Evolutionary conservation across 2,797 vertebrate species (phyloP).

Genomic region (Netta rufina): DNA sequence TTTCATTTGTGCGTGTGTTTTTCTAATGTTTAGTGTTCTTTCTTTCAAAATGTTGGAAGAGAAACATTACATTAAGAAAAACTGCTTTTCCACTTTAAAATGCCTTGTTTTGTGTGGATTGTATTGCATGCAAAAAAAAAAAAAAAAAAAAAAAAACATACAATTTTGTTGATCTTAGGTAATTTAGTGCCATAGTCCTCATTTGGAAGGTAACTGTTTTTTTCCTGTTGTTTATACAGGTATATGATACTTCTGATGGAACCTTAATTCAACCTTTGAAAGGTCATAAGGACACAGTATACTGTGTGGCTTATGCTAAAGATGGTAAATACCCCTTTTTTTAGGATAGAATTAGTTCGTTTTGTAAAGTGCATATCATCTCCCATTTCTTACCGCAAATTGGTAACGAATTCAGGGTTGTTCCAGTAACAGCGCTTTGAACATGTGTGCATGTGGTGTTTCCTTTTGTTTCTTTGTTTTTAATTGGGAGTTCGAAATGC

Average conservation of each 20-base stretch:
- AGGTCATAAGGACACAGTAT: conserved; percentile 96
- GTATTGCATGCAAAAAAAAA: not conserved
- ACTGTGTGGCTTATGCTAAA: conserved; percentile 97
- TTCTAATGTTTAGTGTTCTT: not conserved
- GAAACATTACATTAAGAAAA: rapidly evolving
- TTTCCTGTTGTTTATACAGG: conserved; percentile 75
- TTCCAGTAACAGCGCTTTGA: not conserved
- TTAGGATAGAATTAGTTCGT: not conserved
- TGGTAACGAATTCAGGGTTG: not conserved
- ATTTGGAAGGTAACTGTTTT: not conserved
- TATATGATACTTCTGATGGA: conserved; percentile 95
- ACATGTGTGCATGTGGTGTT: rapidly evolving
- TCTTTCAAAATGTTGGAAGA: not conserved
- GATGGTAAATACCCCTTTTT: conserved; percentile 85
- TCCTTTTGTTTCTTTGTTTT: not conserved
- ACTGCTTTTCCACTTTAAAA: not conserved
- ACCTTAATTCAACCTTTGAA: conserved; percentile 93
- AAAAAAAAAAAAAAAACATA: not conserved
- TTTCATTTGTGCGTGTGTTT: not conserved
- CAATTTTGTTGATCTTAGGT: not conserved
- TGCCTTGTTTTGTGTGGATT: not conserved
- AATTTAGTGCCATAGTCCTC: not conserved
- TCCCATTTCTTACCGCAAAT: rapidly evolving
- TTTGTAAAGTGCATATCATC: too few relatives aligned
- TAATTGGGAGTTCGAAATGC: not conserved